Percentiles rank a stretch among this genome's conserved stretches.
Evolutionary conservation across 2,113 vertebrate genomes (phyloP).

Genomic region (Dinomys branickii): DNA sequence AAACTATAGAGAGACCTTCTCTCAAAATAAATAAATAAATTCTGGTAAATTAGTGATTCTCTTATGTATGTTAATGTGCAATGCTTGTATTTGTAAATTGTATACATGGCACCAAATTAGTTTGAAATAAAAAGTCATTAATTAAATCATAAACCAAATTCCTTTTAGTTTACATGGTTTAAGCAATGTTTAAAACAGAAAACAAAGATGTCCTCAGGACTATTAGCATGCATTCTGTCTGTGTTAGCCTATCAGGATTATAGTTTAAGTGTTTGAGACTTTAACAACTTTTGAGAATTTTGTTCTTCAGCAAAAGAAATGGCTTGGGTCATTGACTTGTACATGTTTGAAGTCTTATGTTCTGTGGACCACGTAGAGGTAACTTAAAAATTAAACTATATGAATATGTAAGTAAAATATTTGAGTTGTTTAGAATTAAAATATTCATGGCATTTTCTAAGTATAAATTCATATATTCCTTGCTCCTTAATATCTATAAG

Average conservation of each 20-base stretch:
- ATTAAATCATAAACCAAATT: background rate
- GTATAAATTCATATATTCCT: background rate
- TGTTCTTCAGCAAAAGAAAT: background rate
- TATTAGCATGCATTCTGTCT: background rate
- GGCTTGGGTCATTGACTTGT: background rate
- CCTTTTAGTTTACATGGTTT: background rate
- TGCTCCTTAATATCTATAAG: background rate
- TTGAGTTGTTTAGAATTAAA: background rate
- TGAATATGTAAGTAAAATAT: background rate
- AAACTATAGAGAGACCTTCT: too few species aligned
- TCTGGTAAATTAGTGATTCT: background rate
- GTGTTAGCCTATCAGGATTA: background rate
- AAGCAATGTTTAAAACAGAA: background rate
- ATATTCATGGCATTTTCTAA: background rate
- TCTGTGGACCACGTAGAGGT: background rate
- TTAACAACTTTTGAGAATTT: background rate
- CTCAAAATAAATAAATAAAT: too few species aligned
- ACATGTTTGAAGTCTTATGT: background rate
- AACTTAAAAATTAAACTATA: background rate
- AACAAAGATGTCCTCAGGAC: background rate
- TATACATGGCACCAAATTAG: background rate
- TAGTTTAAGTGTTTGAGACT: background rate
- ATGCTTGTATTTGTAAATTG: background rate
- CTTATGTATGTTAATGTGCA: background rate
- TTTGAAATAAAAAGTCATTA: background rate